A percentile compares a stretch with the other conserved stretches of the same genome.
phyloP scores from a whole-genome alignment of 1,140 invertebrate genomes.

The Nixonia krombeini region DNA sequence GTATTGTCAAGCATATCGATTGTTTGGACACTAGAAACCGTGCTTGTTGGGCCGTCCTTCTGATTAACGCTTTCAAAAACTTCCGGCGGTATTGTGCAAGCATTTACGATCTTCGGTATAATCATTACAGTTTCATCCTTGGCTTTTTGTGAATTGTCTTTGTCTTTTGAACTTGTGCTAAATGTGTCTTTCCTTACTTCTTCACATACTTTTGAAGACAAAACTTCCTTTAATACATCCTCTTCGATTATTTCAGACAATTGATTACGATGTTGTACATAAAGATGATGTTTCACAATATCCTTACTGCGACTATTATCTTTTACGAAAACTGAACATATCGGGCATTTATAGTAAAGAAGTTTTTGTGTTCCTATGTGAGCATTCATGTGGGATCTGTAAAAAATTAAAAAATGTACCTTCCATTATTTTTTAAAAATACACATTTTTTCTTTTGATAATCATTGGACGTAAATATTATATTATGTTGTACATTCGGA shows the following conservation, averaged over 20 bases:
- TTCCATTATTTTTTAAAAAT: slow-evolving; percentile 9
- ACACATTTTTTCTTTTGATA: too few relatives aligned
- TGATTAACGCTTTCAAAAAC: slow-evolving; percentile 43
- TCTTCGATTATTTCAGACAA: slow-evolving; percentile 43
- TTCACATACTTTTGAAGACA: slow-evolving; percentile 3
- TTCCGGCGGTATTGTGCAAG: slow-evolving; percentile 53
- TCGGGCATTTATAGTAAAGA: slow-evolving; percentile 60
- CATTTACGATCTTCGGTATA: slow-evolving; percentile 55
- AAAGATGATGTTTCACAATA: slow-evolving; percentile 50
- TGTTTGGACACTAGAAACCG: too few relatives aligned
- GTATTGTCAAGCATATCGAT: too few relatives aligned
- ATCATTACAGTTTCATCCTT: slow-evolving; percentile 1
- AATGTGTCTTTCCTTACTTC: background rate
- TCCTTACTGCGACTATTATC: slow-evolving; percentile 28
- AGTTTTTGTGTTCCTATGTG: slow-evolving; percentile 49
- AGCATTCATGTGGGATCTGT: slow-evolving; percentile 49
- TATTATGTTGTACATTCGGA: too few relatives aligned
- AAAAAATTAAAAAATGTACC: slow-evolving; percentile 40
- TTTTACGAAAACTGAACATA: slow-evolving; percentile 46
- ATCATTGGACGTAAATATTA: too few relatives aligned
- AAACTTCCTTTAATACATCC: slow-evolving; percentile 28
- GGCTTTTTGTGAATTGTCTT: background rate
- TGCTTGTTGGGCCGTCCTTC: too few relatives aligned
- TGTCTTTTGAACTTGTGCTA: background rate
- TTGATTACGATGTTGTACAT: slow-evolving; percentile 31